These are phyloP conservation scores for Megalops cyprinoides DNA, from an alignment of 2,797 vertebrate species.

Conservation along the genomic window DNA sequence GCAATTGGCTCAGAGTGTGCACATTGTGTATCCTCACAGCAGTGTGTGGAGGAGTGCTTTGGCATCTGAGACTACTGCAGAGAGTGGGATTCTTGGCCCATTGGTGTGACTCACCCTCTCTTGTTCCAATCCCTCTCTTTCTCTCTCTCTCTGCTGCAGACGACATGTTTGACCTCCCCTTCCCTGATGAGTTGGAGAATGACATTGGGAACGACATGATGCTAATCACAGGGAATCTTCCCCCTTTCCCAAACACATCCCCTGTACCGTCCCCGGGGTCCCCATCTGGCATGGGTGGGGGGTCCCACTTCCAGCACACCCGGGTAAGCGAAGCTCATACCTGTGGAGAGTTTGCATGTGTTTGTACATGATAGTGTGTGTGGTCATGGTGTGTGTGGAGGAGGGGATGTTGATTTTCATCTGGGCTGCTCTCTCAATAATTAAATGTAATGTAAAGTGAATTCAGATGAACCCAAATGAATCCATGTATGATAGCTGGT, in stretches of 20 bases:
- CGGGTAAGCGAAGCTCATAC: slow-evolving; percentile 76
- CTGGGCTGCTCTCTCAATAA: too few relatives aligned
- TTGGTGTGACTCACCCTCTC: background rate
- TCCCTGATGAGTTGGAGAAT: slow-evolving; percentile 88
- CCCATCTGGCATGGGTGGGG: slow-evolving; percentile 88
- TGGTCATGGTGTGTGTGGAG: background rate
- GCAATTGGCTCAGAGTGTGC: background rate
- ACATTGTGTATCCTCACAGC: background rate
- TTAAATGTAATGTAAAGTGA: too few relatives aligned
- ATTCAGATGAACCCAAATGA: too few relatives aligned
- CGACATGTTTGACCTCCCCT: slow-evolving; percentile 85
- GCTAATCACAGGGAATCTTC: slow-evolving; percentile 94
- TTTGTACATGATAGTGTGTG: background rate
- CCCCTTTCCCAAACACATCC: slow-evolving; percentile 92
- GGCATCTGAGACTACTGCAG: too few relatives aligned
- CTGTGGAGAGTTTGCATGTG: background rate
- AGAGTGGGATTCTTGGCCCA: background rate
- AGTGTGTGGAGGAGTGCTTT: background rate
- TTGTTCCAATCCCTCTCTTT: background rate
- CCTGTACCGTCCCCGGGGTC: slow-evolving; percentile 92
- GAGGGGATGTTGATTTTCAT: too few relatives aligned
- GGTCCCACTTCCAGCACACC: slow-evolving; percentile 90
- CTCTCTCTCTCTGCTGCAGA: slow-evolving; percentile 72
- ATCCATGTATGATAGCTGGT: too few relatives aligned
- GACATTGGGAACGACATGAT: slow-evolving; percentile 91